phyloP scores from a whole-genome alignment of 2,797 vertebrate species.

The Channallabes apus region DNA sequence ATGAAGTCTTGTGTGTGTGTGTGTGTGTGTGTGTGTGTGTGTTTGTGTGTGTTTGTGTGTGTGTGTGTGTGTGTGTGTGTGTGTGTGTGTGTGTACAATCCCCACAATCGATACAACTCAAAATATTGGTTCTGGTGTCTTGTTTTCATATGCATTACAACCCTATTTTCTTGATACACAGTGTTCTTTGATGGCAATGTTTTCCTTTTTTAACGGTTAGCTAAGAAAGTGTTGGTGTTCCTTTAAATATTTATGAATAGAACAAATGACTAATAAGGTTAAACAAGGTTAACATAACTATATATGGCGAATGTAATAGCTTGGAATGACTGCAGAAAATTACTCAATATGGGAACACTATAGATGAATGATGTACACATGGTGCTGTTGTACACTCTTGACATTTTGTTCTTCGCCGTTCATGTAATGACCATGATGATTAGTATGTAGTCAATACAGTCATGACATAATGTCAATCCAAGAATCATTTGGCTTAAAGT shows the following conservation, averaged over 20 bases:
- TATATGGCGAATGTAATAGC: neutral
- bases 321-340: neutral
- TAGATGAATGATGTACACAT: neutral
- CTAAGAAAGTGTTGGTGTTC: neutral
- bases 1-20: slow-evolving; percentile 19
- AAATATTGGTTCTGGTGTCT: neutral
- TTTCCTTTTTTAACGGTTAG: neutral
- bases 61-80: neutral
- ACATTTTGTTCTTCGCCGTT: neutral
- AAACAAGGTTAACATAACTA: neutral
- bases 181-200: neutral
- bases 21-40: neutral
- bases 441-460: neutral
- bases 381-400: neutral
- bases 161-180: neutral
- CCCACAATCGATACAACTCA: neutral
- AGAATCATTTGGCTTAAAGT: neutral
- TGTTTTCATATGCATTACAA: neutral
- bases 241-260: neutral
- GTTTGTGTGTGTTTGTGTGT: neutral
- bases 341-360: neutral
- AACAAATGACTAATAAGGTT: neutral
- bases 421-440: neutral
- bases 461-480: neutral
- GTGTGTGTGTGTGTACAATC: neutral